A percentile compares a stretch with the other conserved stretches of the same genome.
These are phyloP conservation scores for Gila orcuttii DNA, from an alignment of 2,113 vertebrate species.

Conservation along the genomic window DNA sequence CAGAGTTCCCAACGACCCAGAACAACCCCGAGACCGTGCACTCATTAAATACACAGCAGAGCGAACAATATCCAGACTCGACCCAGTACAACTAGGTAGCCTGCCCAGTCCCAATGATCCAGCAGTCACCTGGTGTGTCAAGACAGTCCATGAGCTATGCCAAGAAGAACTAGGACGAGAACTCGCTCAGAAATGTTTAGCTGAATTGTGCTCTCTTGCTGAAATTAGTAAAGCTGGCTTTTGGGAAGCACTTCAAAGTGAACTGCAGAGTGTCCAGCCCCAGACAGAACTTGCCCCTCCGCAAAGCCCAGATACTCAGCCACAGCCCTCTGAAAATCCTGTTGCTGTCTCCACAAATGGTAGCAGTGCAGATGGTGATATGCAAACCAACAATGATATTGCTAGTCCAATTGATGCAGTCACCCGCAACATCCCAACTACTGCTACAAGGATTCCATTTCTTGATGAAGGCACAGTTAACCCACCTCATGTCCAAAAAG, in stretches of 20 bases:
- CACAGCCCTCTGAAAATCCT: neutral
- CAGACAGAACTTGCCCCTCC: neutral
- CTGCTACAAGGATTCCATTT: too few relatives aligned
- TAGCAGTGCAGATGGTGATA: neutral
- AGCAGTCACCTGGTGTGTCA: conserved; percentile 4
- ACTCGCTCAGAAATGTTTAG: conserved; percentile 18
- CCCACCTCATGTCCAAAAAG: conserved; percentile 23
- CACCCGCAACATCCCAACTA: too few relatives aligned
- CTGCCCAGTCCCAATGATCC: conserved; percentile 22
- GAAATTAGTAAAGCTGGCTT: conserved; percentile 32
- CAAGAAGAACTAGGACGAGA: conserved; percentile 6
- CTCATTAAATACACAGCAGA: too few relatives aligned
- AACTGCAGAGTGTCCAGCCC: neutral
- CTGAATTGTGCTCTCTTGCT: conserved; percentile 17
- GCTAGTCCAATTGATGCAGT: too few relatives aligned
- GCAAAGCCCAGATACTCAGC: neutral
- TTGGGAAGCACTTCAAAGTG: neutral
- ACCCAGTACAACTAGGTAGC: neutral
- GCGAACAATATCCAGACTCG: neutral
- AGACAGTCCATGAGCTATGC: neutral
- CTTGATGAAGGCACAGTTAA: neutral
- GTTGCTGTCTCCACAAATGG: neutral
- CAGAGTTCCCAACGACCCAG: too few relatives aligned
- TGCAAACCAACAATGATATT: too few relatives aligned
- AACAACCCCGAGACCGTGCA: too few relatives aligned